Evolutionary conservation across 92 coral and sea anemone genomes (phyloP).

Genomic region (Zoanthus sociatus): DNA sequence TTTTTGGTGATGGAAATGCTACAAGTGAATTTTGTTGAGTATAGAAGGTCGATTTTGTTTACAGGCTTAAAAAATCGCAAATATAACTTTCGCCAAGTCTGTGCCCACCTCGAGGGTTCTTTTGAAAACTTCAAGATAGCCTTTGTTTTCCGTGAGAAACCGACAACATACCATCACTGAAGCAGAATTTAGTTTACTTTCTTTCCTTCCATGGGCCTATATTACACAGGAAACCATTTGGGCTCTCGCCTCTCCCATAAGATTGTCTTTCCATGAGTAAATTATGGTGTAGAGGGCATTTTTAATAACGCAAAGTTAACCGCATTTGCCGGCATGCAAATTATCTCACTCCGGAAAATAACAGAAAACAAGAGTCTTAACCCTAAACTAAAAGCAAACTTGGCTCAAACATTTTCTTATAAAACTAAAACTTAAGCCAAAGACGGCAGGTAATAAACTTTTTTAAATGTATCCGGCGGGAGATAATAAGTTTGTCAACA

Average conservation of each 20-base stretch:
- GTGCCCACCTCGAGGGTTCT: constrained; percentile 18
- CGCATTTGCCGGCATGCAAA: constrained; percentile 52
- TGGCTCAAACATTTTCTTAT: neutral
- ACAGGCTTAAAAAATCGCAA: neutral
- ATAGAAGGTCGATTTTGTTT: neutral
- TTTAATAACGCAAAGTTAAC: constrained; percentile 50
- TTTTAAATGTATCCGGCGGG: constrained; percentile 27
- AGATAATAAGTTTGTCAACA: constrained; percentile 25
- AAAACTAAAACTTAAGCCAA: neutral
- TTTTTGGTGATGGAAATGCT: constrained; percentile 15
- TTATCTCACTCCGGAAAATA: constrained; percentile 37
- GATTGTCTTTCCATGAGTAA: constrained; percentile 50
- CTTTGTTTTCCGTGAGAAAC: constrained; percentile 53
- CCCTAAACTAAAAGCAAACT: neutral
- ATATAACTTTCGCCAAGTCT: constrained; percentile 19
- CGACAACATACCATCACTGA: constrained; percentile 54
- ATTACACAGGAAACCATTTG: constrained; percentile 38
- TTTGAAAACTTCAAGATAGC: constrained; percentile 15
- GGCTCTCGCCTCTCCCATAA: constrained; percentile 50
- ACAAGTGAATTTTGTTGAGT: neutral
- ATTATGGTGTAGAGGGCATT: constrained; percentile 37
- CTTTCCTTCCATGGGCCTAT: constrained; percentile 41
- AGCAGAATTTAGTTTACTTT: constrained; percentile 37
- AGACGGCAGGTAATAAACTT: neutral
- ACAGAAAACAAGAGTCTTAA: constrained; percentile 16